phyloP scores from a whole-genome alignment of 2,113 vertebrate species.

The Telmatochromis sp. region DNA sequence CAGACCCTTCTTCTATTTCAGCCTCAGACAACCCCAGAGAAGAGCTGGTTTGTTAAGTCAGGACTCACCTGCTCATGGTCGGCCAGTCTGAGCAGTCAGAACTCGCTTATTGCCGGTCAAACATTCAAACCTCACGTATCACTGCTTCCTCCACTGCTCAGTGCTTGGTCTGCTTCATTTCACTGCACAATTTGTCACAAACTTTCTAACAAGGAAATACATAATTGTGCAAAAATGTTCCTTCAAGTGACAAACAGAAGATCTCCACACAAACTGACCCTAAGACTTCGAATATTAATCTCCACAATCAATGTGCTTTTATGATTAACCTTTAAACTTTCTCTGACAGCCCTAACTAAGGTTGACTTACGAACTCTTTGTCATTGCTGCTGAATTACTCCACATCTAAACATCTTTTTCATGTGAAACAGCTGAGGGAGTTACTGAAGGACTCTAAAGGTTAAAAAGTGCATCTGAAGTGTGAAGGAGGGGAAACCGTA shows the following conservation, averaged over 20 bases:
- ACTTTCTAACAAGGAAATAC: neutral
- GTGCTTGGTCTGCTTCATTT: neutral
- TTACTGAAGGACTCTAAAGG: neutral
- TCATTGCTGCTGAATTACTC: neutral
- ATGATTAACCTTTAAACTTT: neutral
- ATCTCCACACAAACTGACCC: neutral
- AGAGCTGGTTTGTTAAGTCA: neutral
- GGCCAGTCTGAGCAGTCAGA: neutral
- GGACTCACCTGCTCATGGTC: neutral
- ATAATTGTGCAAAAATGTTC: neutral
- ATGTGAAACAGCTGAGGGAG: neutral
- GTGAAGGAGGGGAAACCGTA: neutral
- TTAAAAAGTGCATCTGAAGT: neutral
- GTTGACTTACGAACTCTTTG: neutral
- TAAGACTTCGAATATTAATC: neutral
- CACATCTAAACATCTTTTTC: neutral
- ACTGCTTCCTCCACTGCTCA: no score
- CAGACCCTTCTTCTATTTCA: neutral
- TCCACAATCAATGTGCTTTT: accelerated
- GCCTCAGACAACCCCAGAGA: neutral
- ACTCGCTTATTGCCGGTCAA: neutral
- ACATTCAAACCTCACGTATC: neutral
- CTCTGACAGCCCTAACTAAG: neutral
- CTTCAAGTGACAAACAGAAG: neutral
- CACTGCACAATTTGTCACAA: neutral